Conservation (phyloP, 2,888 invertebrate species). For the Amaurobius ferox region DNA sequence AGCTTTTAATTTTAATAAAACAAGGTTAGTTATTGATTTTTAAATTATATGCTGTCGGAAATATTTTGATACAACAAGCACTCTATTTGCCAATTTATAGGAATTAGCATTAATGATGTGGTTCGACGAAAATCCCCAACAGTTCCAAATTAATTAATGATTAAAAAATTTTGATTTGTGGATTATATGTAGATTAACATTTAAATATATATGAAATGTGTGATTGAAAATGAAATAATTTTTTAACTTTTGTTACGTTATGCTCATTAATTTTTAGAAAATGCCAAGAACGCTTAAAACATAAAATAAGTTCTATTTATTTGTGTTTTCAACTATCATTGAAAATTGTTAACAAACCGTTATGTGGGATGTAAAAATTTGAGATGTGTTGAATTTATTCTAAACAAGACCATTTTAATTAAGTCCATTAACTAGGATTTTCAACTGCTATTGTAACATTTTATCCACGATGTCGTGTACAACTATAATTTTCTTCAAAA, state of each 20-base stretch:
- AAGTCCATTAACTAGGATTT: too few relatives aligned
- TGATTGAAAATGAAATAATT: constrained; percentile 1
- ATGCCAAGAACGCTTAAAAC: neutral
- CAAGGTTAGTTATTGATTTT: neutral
- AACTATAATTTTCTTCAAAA: too few relatives aligned
- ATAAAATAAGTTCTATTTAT: too few relatives aligned
- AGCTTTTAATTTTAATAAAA: too few relatives aligned
- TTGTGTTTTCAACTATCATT: too few relatives aligned
- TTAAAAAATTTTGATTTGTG: neutral
- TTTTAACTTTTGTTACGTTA: neutral
- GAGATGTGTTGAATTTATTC: too few relatives aligned
- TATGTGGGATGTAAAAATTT: too few relatives aligned
- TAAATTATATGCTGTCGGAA: neutral
- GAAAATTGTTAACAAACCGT: too few relatives aligned
- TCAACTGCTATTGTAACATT: too few relatives aligned
- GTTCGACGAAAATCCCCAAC: neutral
- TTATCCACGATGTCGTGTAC: too few relatives aligned
- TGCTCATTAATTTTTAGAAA: neutral
- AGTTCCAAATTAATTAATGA: neutral
- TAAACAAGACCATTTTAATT: too few relatives aligned
- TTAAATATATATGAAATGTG: neutral
- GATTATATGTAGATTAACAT: constrained; percentile 5
- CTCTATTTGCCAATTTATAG: neutral
- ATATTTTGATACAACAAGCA: neutral
- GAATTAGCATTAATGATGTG: constrained; percentile 1